Evolutionary conservation across 2,888 invertebrate genomes (phyloP), one percentile per base, ranked within the genome.

Genomic region (Pemphredon lugubris): DNA sequence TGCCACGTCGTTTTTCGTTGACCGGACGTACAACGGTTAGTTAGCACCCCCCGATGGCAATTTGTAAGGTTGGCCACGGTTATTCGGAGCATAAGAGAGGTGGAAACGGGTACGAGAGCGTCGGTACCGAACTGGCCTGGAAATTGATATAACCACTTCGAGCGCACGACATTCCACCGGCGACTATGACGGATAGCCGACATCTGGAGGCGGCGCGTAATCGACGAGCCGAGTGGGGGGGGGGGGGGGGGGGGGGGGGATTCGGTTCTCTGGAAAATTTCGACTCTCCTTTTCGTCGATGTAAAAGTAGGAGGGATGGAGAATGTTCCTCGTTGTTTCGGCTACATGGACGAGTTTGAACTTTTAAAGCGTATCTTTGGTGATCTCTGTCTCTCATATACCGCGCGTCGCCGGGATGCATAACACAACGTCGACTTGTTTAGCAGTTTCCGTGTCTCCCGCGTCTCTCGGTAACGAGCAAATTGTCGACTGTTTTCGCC

Each of bases 31-130:
- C 76, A 69, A n/a, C 73, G 68, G 75, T 79, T 79, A 81, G 75
- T 77, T 79, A 81, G 68, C 73, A 63, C 65, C 63, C 63, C n/a
- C 40, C 63, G 77, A 77, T 71, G 63, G 79, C 79, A 77, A 81
- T 81, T 81, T 81, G 77, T 81, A 81, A 64, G 72, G 65, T 51
- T 55, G 54, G 30, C 32, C 40, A 18, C 21, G 55, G 42, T 64
- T 67, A 7, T 63, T 61, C 50, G 48, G 44, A 65, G 21, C 23
- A 51, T 23, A 21, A 54, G 45, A 53, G 37, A 30, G 6, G 7
- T 44, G 0, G 34, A 14, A 58, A 40, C 42, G 40, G 30, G 14
- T 30, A 21, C 23, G 61, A 23, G 45, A 13, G 40, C 42, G 26
- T 34, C 55, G 50, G 40, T 26, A 44, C 45, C 26, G 5, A 34